Conservation (phyloP, 2,888 invertebrate species). For the Smittia sp. region DNA sequence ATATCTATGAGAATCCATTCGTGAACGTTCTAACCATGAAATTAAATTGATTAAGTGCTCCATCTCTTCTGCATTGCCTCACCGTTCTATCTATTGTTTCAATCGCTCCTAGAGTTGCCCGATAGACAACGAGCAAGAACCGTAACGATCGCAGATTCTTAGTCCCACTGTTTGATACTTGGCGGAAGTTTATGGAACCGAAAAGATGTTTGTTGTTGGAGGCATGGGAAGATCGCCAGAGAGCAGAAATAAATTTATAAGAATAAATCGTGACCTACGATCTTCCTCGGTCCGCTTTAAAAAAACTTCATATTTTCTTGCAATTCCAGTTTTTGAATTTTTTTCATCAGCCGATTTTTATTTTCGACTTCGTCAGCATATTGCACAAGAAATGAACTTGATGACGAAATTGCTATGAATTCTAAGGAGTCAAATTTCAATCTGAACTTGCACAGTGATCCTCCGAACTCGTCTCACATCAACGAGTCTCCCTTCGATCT, state of each 20-base stretch:
- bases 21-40: conserved; percentile 29
- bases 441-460: no score
- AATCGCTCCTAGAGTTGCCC: conserved; percentile 4
- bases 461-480: no score
- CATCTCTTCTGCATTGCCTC: background rate
- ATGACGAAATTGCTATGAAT: background rate
- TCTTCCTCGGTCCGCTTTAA: conserved; percentile 39
- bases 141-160: background rate
- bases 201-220: conserved; percentile 32
- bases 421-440: no score
- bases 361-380: conserved; percentile 17
- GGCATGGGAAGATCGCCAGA: conserved; percentile 27
- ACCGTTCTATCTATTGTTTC: background rate
- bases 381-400: background rate
- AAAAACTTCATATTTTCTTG: conserved; percentile 33
- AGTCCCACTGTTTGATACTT: background rate
- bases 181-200: conserved; percentile 30
- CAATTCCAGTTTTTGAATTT: conserved; percentile 38
- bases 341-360: background rate
- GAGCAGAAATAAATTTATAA: conserved; percentile 39
- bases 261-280: conserved; percentile 41
- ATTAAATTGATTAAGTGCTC: conserved; percentile 36
- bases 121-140: background rate
- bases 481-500: no score
- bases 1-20: conserved; percentile 16